Percentiles rank a stretch among this genome's conserved stretches.
These are phyloP conservation scores for Atta cephalotes DNA, from an alignment of 1,140 invertebrate species.

Conservation along the genomic window DNA sequence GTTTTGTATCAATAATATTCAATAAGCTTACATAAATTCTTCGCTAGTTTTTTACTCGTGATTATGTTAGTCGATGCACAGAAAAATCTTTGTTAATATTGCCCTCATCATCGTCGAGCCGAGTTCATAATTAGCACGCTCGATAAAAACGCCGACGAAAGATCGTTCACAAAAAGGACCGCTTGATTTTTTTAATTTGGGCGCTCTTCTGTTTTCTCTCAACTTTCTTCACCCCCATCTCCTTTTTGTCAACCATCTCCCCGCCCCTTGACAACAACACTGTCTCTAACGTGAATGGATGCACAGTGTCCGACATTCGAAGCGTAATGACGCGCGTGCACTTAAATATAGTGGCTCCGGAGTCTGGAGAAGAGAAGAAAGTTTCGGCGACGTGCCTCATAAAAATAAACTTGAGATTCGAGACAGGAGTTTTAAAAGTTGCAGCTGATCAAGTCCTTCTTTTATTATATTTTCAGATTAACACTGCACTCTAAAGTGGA, in stretches of 20 bases:
- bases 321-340: conserved; percentile 72
- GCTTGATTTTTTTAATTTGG: conserved; percentile 41
- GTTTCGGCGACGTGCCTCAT: conserved; percentile 43
- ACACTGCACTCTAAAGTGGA: no score
- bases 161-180: conserved; percentile 22
- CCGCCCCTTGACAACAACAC: neutral
- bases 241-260: conserved; percentile 11
- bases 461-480: neutral
- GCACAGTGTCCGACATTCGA: conserved; percentile 76
- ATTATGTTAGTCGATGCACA: neutral
- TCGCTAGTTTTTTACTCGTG: neutral
- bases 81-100: conserved; percentile 26
- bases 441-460: neutral
- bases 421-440: conserved; percentile 36
- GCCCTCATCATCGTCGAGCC: conserved; percentile 16
- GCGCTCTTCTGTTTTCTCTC: conserved; percentile 39
- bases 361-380: conserved; percentile 53
- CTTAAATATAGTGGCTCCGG: conserved; percentile 76
- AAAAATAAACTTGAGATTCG: conserved; percentile 75
- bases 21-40: neutral
- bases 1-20: neutral
- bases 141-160: conserved; percentile 39
- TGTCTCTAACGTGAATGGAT: conserved; percentile 76
- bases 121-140: conserved; percentile 43
- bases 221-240: conserved; percentile 24